Evolutionary conservation across 2,888 invertebrate genomes (phyloP).

Genomic region (Drosophila recens): DNA sequence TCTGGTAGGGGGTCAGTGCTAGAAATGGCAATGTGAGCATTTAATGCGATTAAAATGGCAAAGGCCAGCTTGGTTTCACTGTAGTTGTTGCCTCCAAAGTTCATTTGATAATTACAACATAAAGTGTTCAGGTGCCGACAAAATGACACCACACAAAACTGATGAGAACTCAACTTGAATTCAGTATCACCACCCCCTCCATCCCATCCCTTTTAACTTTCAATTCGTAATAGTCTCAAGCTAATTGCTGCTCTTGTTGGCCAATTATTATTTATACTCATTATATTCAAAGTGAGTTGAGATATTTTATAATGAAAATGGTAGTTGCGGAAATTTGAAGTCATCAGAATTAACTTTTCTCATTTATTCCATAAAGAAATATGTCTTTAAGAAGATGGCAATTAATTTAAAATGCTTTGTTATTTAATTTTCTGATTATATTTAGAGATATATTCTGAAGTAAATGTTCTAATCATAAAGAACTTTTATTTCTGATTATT

Average conservation of each 20-base stretch:
- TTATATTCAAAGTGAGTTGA: neutral
- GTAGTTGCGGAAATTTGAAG: neutral
- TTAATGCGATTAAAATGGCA: slow-evolving; percentile 76
- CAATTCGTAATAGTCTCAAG: neutral
- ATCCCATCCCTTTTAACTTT: neutral
- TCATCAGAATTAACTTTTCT: neutral
- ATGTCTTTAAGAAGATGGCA: no score
- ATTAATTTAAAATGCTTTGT: no score
- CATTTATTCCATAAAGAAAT: neutral
- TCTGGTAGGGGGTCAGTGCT: neutral
- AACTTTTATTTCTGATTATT: no score
- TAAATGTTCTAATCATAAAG: no score
- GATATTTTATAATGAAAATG: neutral
- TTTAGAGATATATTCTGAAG: no score
- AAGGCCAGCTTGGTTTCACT: slow-evolving; percentile 51
- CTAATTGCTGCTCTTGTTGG: neutral
- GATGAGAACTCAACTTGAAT: neutral
- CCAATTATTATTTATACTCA: slow-evolving; percentile 1
- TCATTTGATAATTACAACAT: slow-evolving; percentile 53
- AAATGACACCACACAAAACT: slow-evolving; percentile 2
- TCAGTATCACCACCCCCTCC: no score
- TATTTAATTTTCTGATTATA: no score
- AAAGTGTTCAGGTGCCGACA: slow-evolving; percentile 24
- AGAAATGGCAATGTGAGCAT: slow-evolving; percentile 41
- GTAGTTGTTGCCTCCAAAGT: slow-evolving; percentile 33